Evolutionary conservation across 2,888 invertebrate genomes (phyloP).

Genomic region (Charanyca ferruginea): DNA sequence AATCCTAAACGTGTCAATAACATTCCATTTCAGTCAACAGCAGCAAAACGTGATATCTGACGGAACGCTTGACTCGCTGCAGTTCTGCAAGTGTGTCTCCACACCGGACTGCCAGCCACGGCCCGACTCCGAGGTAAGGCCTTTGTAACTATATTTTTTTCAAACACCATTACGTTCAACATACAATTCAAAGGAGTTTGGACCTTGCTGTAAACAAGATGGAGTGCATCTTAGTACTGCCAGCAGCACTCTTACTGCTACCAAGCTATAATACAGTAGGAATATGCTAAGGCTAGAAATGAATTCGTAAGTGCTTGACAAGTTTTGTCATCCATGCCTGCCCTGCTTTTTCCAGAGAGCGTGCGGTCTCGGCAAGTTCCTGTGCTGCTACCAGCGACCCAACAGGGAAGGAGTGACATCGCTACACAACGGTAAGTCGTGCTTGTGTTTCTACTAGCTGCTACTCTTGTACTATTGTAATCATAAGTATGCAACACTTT

Average conservation of each 20-base stretch:
- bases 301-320: not conserved
- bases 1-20: not conserved
- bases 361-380: slow-evolving; percentile 92
- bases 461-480: not conserved
- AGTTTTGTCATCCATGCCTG: not conserved
- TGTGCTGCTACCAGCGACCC: slow-evolving; percentile 92
- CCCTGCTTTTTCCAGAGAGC: slow-evolving; percentile 85
- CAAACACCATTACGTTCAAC: not conserved
- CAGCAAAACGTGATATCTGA: slow-evolving; percentile 62
- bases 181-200: no score
- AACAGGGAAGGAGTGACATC: slow-evolving; percentile 47
- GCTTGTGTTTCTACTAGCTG: not conserved
- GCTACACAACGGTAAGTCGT: slow-evolving; percentile 73
- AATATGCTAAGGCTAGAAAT: not conserved
- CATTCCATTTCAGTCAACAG: slow-evolving; percentile 28
- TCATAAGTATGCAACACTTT: not conserved
- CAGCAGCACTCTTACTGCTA: not conserved
- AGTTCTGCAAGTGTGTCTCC: slow-evolving; percentile 81
- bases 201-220: not conserved
- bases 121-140: slow-evolving; percentile 72
- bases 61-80: slow-evolving; percentile 79
- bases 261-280: not conserved
- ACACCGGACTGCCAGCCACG: slow-evolving; percentile 75
- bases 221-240: not conserved
- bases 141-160: slow-evolving; percentile 47